Conservation (phyloP, 2,888 invertebrate genomes). For the Temnothorax ravouxi region DNA sequence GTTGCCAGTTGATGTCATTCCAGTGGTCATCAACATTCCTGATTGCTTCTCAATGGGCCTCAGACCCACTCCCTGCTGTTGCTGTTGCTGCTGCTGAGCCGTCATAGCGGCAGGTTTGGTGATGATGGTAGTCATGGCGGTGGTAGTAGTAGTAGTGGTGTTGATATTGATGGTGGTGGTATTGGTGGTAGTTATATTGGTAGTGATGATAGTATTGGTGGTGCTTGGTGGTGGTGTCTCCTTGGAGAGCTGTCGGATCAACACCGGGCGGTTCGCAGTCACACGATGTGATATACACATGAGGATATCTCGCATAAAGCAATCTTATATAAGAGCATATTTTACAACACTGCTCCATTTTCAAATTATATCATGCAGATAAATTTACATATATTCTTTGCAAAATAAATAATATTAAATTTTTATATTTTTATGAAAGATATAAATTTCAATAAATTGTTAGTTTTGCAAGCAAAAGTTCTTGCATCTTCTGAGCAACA, state of each 20-base stretch:
- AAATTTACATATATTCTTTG: background rate
- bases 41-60: constrained; percentile 39
- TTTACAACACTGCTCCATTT: constrained; percentile 1
- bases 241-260: constrained; percentile 88
- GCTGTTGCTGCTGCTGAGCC: constrained; percentile 82
- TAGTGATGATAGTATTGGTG: constrained; percentile 86
- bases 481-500: background rate
- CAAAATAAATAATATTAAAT: constrained; percentile 11
- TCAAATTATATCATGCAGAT: background rate
- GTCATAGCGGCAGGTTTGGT: constrained; percentile 84
- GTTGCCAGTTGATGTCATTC: constrained; percentile 83
- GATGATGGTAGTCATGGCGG: constrained; percentile 86
- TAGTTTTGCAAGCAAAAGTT: constrained; percentile 1
- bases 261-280: constrained; percentile 83
- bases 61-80: constrained; percentile 78
- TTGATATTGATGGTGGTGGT: constrained; percentile 75
- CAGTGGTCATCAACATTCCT: constrained; percentile 65
- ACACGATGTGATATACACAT: constrained; percentile 74
- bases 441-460: background rate
- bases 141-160: constrained; percentile 77
- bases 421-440: background rate
- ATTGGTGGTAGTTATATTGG: constrained; percentile 84
- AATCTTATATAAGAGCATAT: constrained; percentile 59
- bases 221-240: constrained; percentile 87
- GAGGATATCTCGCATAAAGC: constrained; percentile 55